Evolutionary conservation across 2,113 vertebrate species (phyloP), one percentile per base, ranked within the genome.

Genomic region (Rhynchomys soricoides): DNA sequence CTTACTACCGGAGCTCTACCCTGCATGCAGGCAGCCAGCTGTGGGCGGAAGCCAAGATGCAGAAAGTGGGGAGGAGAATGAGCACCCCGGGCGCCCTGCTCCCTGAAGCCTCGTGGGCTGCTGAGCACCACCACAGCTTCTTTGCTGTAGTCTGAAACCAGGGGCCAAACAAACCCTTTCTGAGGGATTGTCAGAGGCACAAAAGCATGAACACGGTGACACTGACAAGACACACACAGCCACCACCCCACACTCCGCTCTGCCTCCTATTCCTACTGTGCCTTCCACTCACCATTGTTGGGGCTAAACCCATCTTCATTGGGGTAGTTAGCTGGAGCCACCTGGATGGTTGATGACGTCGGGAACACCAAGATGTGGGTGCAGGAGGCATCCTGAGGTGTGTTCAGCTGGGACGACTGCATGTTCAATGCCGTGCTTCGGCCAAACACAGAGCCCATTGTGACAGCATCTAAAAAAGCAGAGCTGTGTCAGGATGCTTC

Each of bases 281-380:
- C 2, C 71, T 37, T 52, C 24, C 37, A 74, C 95, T 98, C 98
- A 99, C 99, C 99, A 0, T 99, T 99, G 90, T 99, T 99, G 86
- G 99, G 98, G 87, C 98, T 99, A 91, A 99, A 99, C 17, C 99
- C 98, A 96, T 99, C 99, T 97, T 99, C 99, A 0, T 99, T 99
- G 92, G 99, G 99, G 97, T 99, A 99, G 91, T 99, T 99, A 94
- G 99, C 99, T 90, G 99, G 99, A 86, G 99, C 99, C 92, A 99
- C 99, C 96, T 99, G 99, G 95, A 99, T 99, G 81, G 99, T 99
- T 93, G 99, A 99, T 0, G 99, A 99, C 31, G 99, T 99, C 68
- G 99, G 99, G 98, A 99, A 99, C 96, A 99, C 99, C 91, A 99
- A 98, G 98, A 99, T 99, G 98, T 99, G 99, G 0, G 99, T 99